Conservation (phyloP, 1,140 invertebrate species). For the Aphaenogaster rudis region DNA sequence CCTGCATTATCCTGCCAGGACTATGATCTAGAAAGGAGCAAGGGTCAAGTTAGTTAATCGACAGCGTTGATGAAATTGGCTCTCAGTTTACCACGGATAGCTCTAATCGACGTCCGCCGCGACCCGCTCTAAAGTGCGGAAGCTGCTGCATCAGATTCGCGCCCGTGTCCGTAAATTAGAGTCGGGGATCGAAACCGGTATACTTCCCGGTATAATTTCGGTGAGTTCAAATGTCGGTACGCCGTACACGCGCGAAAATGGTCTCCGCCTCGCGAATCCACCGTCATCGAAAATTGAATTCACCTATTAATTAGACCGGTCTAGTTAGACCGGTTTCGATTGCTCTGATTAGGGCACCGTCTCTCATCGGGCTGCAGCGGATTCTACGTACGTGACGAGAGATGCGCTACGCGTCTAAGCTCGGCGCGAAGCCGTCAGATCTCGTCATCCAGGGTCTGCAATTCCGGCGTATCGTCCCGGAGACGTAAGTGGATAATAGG, state of each 20-base stretch:
- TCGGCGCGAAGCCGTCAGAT: constrained; percentile 70
- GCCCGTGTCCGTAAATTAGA: neutral
- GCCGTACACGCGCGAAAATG: neutral
- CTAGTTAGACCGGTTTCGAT: constrained; percentile 41
- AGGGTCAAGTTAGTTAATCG: constrained; percentile 43
- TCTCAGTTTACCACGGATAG: constrained; percentile 21
- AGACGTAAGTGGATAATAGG: constrained; percentile 80
- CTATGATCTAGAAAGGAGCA: constrained; percentile 31
- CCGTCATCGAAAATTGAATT: constrained; percentile 26
- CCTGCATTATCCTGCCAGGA: neutral
- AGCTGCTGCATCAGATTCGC: neutral
- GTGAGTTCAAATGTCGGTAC: constrained; percentile 1
- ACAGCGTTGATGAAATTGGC: constrained; percentile 34
- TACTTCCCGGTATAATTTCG: constrained; percentile 22
- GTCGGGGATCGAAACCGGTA: constrained; percentile 4
- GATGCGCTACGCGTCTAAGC: constrained; percentile 70
- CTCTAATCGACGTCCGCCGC: neutral
- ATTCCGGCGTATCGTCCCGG: constrained; percentile 78
- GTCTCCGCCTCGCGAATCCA: neutral
- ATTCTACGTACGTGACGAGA: constrained; percentile 38
- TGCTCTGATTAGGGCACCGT: constrained; percentile 5
- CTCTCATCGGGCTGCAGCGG: neutral
- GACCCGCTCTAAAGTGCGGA: constrained; percentile 10
- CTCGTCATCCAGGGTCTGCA: constrained; percentile 76
- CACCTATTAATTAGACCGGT: constrained; percentile 24